phyloP scores from a whole-genome alignment of 2,888 invertebrate species.

The Gasteruption jaculator region DNA sequence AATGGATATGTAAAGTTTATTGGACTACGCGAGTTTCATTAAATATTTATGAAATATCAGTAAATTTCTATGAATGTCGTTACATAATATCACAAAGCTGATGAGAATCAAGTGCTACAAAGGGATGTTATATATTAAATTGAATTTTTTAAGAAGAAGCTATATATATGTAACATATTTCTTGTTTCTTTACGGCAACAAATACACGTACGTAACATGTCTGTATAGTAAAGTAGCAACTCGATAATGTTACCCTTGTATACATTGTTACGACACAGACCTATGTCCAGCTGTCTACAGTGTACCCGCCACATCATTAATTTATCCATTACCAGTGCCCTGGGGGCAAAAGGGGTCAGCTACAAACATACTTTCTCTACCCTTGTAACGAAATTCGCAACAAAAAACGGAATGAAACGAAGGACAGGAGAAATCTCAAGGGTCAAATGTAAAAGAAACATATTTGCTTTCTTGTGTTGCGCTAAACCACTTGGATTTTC shows the following conservation, averaged over 20 bases:
- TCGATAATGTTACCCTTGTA: too few species aligned
- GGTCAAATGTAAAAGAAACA: conserved; percentile 22
- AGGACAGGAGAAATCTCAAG: conserved; percentile 20
- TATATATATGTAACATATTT: too few species aligned
- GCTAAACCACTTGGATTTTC: not conserved
- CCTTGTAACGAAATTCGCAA: too few species aligned
- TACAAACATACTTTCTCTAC: too few species aligned
- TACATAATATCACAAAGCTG: conserved; percentile 8
- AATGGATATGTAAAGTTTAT: too few species aligned
- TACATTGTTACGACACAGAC: conserved; percentile 32
- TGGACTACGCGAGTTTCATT: too few species aligned
- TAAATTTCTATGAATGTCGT: conserved; percentile 2
- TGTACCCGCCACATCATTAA: conserved; percentile 35
- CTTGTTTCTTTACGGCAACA: conserved; percentile 17
- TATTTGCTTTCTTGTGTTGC: not conserved
- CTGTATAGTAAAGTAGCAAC: too few species aligned
- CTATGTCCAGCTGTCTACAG: conserved; percentile 32
- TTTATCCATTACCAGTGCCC: conserved; percentile 36
- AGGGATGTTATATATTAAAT: not conserved
- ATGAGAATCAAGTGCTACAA: not conserved
- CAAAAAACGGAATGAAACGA: too few species aligned
- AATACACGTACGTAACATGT: conserved; percentile 21
- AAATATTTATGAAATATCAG: conserved; percentile 2
- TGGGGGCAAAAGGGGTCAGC: conserved; percentile 23
- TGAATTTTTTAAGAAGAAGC: too few species aligned